Base-by-base conservation (phyloP, 1,140 invertebrate genomes). In the Schlechtendalia chinensis region DNA sequence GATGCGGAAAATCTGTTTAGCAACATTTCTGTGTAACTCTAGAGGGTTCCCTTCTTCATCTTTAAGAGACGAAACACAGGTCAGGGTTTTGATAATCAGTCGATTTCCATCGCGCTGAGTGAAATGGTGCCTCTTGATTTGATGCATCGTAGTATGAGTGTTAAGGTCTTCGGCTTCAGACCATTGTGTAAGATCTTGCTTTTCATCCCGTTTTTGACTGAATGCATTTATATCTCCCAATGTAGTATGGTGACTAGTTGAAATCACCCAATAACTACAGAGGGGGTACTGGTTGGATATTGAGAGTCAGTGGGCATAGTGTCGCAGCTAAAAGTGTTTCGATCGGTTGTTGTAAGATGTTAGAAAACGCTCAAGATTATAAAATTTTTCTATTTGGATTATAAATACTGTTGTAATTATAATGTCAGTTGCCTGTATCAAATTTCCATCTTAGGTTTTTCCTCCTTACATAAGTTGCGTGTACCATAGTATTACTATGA, bases 21-120 rank as follows among this genome's bases (percentile, higher is more conserved):
- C 10, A 54, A 54, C 53, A 54, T 54, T 50, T 54, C 45, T 58
- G 22, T 75, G 45, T 45, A 14, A 8, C 72, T 11, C 27, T 27
- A 53, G n/a, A 8, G 27, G 45, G 47, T 53, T 53, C 12, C 72
- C 58, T 61, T 61, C 58, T 61, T 61, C 54, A 11, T 61, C 47
- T 29, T 56, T 50, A n/a, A 56, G 32, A 47, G 45, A 75, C 50
- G 29, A 75, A 75, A 27, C 29, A 47, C 32, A 47, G 29, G 53
- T 75, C 47, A 54, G 72, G 72, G 39, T 80, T 80, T 12, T 80
- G 39, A n/a, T 32, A n/a, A n/a, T n/a, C n/a, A n/a, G n/a, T 80
- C 22, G 50, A 11, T n/a, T 80, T 80, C 56, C 58, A 80, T 80
- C 77, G 67, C 32, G 47, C 56, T 29, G 47, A 56, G 58, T 80